These are phyloP conservation scores for Elaphurus davidianus DNA, from an alignment of 2,113 vertebrate species.

Conservation along the genomic window DNA sequence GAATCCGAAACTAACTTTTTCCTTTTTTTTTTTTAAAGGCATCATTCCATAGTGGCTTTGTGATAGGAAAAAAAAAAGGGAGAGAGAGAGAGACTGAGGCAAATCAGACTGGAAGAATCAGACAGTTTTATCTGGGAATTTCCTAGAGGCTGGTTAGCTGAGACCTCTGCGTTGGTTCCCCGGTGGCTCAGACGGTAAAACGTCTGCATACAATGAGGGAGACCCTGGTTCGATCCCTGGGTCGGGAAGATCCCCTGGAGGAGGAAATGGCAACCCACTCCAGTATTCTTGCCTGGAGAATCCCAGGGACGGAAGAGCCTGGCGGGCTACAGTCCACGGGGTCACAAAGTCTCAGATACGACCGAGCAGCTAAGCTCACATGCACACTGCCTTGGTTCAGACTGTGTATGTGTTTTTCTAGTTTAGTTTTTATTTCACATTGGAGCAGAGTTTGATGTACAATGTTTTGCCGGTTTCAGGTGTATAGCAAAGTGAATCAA, in stretches of 20 bases:
- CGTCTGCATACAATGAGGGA: too few species aligned
- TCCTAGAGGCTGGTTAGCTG: background rate
- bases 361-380: background rate
- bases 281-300: background rate
- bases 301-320: background rate
- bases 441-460: background rate
- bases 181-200: background rate
- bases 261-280: background rate
- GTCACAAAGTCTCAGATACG: background rate
- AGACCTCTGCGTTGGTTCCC: background rate
- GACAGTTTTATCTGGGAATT: background rate
- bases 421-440: background rate
- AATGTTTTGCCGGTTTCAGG: background rate
- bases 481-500: background rate
- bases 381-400: rapidly evolving
- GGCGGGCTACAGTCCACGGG: background rate
- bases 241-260: background rate
- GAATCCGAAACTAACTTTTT: background rate
- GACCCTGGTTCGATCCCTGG: background rate
- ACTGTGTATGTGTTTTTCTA: background rate
- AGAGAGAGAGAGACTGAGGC: background rate
- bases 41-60: background rate
- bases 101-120: background rate
- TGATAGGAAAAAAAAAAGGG: rapidly evolving
- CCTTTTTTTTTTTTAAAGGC: background rate